Percentiles rank a stretch among this genome's conserved stretches.
These are phyloP conservation scores for Dolichotis patagonum DNA, from an alignment of 2,113 vertebrate genomes.

Conservation along the genomic window DNA sequence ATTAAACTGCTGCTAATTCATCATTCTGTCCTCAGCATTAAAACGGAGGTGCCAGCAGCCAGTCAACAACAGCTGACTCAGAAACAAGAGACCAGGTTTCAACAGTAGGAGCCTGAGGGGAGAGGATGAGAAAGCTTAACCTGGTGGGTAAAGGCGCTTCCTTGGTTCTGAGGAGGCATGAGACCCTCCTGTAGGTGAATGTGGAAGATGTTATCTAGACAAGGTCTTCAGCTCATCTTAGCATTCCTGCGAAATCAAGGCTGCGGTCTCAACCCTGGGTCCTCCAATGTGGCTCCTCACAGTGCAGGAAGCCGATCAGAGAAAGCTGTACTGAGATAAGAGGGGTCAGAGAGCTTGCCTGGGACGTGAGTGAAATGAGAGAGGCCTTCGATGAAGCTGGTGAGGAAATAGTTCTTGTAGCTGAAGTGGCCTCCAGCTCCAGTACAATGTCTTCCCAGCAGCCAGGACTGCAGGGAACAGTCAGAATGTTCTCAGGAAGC, in stretches of 20 bases:
- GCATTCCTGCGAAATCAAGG: not conserved
- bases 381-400: not conserved
- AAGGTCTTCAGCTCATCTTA: not conserved
- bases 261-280: not conserved
- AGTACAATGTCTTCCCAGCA: not conserved
- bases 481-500: not conserved
- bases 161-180: constrained; percentile 27
- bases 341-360: not conserved
- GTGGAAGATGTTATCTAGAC: rapidly evolving
- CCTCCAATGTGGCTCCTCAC: not conserved
- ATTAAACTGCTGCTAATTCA: constrained; percentile 66
- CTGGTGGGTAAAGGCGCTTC: not conserved
- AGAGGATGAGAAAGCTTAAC: not conserved
- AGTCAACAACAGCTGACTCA: not conserved
- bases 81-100: not conserved
- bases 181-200: not conserved
- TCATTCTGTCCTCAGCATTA: constrained; percentile 60
- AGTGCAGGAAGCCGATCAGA: not conserved
- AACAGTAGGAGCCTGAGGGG: not conserved
- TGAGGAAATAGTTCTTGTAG: not conserved
- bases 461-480: not conserved
- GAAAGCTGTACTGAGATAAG: not conserved
- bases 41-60: constrained; percentile 27
- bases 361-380: not conserved
- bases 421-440: not conserved